Percentiles rank a stretch among this genome's conserved stretches.
Evolutionary conservation across 2,113 vertebrate species (phyloP).

Genomic region (Calcarius ornatus): DNA sequence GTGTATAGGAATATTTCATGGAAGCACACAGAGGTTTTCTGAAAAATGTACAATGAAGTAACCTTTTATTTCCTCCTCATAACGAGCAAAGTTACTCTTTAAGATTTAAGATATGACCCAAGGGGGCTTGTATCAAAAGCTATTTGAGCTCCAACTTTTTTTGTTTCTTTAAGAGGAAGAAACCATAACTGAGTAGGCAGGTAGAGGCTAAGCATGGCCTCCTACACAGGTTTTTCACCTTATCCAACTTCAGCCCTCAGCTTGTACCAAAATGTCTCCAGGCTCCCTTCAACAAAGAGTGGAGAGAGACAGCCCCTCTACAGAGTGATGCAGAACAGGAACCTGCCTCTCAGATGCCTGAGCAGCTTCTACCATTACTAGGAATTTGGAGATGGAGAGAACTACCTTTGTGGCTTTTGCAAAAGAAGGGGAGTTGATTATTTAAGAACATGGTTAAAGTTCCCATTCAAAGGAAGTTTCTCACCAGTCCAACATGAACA

Average conservation of each 20-base stretch:
- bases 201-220: not conserved
- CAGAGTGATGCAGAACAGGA: not conserved
- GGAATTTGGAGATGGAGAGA: not conserved
- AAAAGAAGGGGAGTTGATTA: not conserved
- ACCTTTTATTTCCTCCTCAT: not conserved
- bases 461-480: not conserved
- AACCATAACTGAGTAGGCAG: not conserved
- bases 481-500: not conserved
- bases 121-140: not conserved
- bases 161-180: not conserved
- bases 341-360: not conserved
- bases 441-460: not conserved
- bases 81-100: not conserved
- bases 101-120: not conserved
- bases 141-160: not conserved
- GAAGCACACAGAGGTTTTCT: not conserved
- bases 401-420: not conserved
- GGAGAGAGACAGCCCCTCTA: fast-evolving
- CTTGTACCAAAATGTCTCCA: not conserved
- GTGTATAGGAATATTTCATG: not conserved
- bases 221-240: not conserved
- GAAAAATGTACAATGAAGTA: not conserved
- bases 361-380: not conserved
- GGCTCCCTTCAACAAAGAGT: not conserved
- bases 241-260: not conserved